A percentile compares a stretch with the other conserved stretches of the same genome.
Evolutionary conservation across 2,888 invertebrate species (phyloP).

Genomic region (Strigamia transsilvanica): DNA sequence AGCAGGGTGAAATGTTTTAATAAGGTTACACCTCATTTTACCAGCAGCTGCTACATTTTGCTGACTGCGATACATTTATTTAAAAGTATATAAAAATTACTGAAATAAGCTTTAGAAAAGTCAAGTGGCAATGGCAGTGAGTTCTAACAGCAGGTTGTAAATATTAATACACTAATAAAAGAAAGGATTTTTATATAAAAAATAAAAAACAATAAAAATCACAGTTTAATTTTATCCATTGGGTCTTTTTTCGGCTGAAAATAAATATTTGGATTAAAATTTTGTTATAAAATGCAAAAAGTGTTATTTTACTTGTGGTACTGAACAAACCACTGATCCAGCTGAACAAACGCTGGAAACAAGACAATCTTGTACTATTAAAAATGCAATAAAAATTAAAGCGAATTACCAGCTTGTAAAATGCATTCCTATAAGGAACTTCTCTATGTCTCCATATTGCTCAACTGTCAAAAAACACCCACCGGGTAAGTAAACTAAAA

Average conservation of each 20-base stretch:
- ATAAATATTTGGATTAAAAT: neutral
- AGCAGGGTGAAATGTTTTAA: constrained; percentile 43
- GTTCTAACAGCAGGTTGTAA: neutral
- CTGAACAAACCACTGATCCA: constrained; percentile 23
- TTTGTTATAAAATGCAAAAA: neutral
- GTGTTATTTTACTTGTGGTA: neutral
- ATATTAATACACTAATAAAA: neutral
- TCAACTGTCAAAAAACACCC: constrained; percentile 37
- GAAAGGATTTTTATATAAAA: neutral
- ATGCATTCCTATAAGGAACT: constrained; percentile 38
- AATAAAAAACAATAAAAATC: neutral
- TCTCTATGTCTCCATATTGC: constrained; percentile 36
- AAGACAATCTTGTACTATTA: neutral
- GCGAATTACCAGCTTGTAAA: constrained; percentile 40
- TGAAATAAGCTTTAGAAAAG: neutral
- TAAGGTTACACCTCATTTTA: neutral
- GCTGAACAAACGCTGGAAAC: constrained; percentile 3
- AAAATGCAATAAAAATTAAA: neutral
- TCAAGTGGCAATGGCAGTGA: constrained; percentile 6
- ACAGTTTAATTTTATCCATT: neutral
- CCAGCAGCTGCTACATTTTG: neutral
- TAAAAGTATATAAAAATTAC: neutral
- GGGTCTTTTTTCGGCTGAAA: neutral
- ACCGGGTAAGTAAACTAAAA: constrained; percentile 41
- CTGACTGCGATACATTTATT: neutral